Evolutionary conservation across 2,888 invertebrate species (phyloP).

Genomic region (Mechanitis mazaeus): DNA sequence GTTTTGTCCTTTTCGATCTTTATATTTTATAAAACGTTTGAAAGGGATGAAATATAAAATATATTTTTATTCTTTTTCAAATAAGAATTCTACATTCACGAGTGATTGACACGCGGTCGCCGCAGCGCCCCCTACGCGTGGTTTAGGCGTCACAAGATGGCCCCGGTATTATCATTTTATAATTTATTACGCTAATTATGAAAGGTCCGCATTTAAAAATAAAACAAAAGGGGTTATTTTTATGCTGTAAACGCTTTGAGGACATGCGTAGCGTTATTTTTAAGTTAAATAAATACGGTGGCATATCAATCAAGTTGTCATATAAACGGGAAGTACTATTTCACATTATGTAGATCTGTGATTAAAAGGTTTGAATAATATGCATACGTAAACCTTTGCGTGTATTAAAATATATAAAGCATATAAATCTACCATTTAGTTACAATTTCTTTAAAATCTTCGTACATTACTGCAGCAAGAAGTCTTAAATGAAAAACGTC

Average conservation of each 20-base stretch:
- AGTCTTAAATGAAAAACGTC: too few species aligned
- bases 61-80: conserved; percentile 68
- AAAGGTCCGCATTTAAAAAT: conserved; percentile 71
- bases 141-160: conserved; percentile 70
- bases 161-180: conserved; percentile 75
- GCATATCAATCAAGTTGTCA: conserved; percentile 74
- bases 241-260: conserved; percentile 61
- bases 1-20: conserved; percentile 50
- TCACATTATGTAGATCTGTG: conserved; percentile 71
- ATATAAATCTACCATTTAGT: not conserved
- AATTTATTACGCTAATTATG: conserved; percentile 77
- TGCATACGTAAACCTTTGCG: conserved; percentile 55
- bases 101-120: conserved; percentile 76
- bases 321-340: conserved; percentile 69
- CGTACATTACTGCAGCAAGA: too few species aligned
- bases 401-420: conserved; percentile 29
- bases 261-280: conserved; percentile 66
- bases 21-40: conserved; percentile 33
- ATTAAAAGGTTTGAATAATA: conserved; percentile 66
- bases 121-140: conserved; percentile 63
- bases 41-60: conserved; percentile 61
- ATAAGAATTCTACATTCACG: conserved; percentile 73
- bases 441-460: too few species aligned
- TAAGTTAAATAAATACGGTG: conserved; percentile 68
- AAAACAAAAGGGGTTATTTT: conserved; percentile 67